phyloP scores from a whole-genome alignment of 2,888 invertebrate species.

The Lutraria lutraria region DNA sequence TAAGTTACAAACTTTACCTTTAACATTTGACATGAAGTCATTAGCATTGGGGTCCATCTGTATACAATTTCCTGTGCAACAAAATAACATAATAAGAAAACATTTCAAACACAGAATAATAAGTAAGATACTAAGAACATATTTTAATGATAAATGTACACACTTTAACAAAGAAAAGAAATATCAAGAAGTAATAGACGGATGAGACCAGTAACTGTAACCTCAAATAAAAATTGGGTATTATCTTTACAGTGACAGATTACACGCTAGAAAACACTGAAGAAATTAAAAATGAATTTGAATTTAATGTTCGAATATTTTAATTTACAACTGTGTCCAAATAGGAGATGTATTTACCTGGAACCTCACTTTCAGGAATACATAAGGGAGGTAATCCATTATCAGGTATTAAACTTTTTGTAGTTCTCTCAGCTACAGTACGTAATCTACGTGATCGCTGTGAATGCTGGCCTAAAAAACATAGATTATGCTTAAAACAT shows the following conservation, averaged over 20 bases:
- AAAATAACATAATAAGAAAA: not conserved
- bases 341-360: constrained; percentile 37
- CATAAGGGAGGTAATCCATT: constrained; percentile 85
- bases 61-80: constrained; percentile 86
- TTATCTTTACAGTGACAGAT: too few relatives aligned
- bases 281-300: not conserved
- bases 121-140: not conserved
- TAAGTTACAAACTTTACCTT: constrained; percentile 71
- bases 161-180: not conserved
- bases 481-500: not conserved
- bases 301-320: not conserved
- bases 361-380: constrained; percentile 63
- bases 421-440: constrained; percentile 71
- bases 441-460: constrained; percentile 72
- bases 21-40: constrained; percentile 88
- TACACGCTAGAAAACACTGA: too few relatives aligned
- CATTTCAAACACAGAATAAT: not conserved
- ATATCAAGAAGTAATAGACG: not conserved
- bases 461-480: constrained; percentile 67
- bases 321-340: not conserved
- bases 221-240: too few relatives aligned
- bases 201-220: not conserved
- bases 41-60: constrained; percentile 89
- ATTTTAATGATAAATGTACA: not conserved
- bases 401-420: constrained; percentile 82